Conservation (phyloP, 2,797 vertebrate species). For the Simalia tracyae region DNA sequence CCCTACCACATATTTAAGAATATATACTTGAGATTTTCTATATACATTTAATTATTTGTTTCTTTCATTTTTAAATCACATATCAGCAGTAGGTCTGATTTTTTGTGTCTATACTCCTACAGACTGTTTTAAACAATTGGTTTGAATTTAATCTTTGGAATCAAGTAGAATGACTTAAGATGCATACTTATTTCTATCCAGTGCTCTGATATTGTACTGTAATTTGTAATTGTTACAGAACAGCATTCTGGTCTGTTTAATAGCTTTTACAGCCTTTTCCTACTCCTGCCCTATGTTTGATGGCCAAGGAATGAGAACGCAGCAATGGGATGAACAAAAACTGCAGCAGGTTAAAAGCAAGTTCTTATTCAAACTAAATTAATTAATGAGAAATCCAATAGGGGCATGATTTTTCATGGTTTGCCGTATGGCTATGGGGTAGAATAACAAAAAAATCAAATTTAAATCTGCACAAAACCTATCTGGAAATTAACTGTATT, state of each 20-base stretch:
- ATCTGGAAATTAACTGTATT: neutral
- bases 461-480: neutral
- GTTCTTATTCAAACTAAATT: neutral
- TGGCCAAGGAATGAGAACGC: neutral
- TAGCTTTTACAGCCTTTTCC: neutral
- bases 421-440: neutral
- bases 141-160: neutral
- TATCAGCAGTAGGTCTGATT: neutral
- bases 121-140: neutral
- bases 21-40: neutral
- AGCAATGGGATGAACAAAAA: neutral
- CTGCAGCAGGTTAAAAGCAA: neutral
- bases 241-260: neutral
- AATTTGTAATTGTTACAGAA: neutral
- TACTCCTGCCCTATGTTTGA: neutral
- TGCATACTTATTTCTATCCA: neutral
- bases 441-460: neutral
- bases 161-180: neutral
- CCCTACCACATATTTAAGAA: neutral
- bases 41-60: neutral
- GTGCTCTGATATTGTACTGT: neutral
- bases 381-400: neutral
- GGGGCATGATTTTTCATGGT: neutral
- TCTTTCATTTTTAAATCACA: neutral
- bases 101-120: neutral